These are phyloP conservation scores for Cetonia aurata DNA, from an alignment of 2,888 invertebrate genomes.

Conservation along the genomic window DNA sequence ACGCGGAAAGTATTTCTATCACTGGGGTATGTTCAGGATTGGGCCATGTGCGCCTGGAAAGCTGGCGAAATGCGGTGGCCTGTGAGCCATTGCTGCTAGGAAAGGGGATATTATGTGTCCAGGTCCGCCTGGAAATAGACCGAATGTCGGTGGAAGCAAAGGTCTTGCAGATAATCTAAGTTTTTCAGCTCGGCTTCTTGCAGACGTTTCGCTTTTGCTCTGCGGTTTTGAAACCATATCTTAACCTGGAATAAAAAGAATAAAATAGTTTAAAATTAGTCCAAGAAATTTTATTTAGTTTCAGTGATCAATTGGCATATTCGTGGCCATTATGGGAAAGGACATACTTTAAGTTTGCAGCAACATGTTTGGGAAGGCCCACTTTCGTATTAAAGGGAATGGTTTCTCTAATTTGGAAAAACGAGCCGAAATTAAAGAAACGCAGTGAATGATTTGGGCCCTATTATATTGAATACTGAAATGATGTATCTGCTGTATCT, in stretches of 20 bases:
- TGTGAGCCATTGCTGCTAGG: slow-evolving; percentile 75
- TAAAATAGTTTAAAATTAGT: slow-evolving; percentile 40
- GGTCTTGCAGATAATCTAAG: slow-evolving; percentile 87
- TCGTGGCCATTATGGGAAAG: too few relatives aligned
- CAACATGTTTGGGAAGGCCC: too few relatives aligned
- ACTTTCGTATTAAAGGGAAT: too few relatives aligned
- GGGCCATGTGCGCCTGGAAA: slow-evolving; percentile 72
- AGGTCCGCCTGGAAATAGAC: slow-evolving; percentile 75
- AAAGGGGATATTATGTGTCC: slow-evolving; percentile 71
- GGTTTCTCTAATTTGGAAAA: too few relatives aligned
- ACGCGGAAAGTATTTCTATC: slow-evolving; percentile 56
- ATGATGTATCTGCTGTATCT: too few relatives aligned
- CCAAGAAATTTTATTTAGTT: not conserved
- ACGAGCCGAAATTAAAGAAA: too few relatives aligned
- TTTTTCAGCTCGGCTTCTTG: slow-evolving; percentile 97
- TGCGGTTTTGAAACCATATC: slow-evolving; percentile 81
- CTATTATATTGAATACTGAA: too few relatives aligned
- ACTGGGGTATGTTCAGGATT: slow-evolving; percentile 73
- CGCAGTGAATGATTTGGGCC: too few relatives aligned
- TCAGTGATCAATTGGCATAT: too few relatives aligned
- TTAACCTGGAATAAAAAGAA: slow-evolving; percentile 73
- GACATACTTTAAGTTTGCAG: too few relatives aligned
- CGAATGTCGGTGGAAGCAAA: slow-evolving; percentile 80
- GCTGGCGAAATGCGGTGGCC: slow-evolving; percentile 72
- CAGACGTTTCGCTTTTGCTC: slow-evolving; percentile 96